These are phyloP conservation scores for Brienomyrus longianalis DNA, from an alignment of 2,113 vertebrate species.

Conservation along the genomic window DNA sequence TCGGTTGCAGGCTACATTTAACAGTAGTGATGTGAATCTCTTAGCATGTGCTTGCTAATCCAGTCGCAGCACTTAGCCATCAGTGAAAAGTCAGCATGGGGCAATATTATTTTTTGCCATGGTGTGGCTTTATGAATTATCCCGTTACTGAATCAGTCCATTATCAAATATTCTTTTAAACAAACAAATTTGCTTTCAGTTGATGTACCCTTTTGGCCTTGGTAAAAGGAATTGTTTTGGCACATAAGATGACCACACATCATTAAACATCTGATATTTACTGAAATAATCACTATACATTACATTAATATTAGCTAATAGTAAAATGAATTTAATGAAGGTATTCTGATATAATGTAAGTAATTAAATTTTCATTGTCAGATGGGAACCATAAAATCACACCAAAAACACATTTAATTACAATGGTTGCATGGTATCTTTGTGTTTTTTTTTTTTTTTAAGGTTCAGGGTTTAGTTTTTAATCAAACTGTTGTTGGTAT, in stretches of 20 bases:
- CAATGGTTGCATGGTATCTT: not conserved
- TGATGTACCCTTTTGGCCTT: not conserved
- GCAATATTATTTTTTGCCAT: not conserved
- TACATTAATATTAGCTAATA: not conserved
- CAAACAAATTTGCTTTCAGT: not conserved
- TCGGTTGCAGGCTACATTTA: not conserved
- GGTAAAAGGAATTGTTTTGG: not conserved
- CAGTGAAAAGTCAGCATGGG: not conserved
- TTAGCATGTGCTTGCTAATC: not conserved
- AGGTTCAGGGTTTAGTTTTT: not conserved
- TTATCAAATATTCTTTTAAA: not conserved
- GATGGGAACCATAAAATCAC: not conserved
- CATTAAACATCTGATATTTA: not conserved
- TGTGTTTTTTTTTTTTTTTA: not conserved
- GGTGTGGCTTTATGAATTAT: not conserved
- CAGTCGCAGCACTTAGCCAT: not conserved
- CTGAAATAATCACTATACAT: not conserved
- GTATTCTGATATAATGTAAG: not conserved
- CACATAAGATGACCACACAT: not conserved
- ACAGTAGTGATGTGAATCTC: not conserved
- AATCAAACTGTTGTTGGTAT: not conserved
- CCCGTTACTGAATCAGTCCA: not conserved
- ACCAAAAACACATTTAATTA: not conserved
- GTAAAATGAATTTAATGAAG: not conserved
- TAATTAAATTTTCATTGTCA: not conserved